Evolutionary conservation across 2,888 invertebrate species (phyloP).

Genomic region (Polymixis lichenea): DNA sequence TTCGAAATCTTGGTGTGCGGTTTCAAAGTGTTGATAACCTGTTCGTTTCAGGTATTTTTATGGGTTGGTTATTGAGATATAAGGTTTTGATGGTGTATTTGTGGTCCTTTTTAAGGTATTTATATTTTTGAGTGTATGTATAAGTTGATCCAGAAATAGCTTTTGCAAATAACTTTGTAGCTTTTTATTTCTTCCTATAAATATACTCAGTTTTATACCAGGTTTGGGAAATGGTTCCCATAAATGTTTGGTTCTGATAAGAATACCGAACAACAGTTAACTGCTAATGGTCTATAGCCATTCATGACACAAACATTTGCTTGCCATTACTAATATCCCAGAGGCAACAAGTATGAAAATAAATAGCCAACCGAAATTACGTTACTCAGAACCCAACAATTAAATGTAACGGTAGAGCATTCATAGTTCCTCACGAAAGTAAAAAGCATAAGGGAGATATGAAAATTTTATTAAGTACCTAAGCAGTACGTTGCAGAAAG

Average conservation of each 20-base stretch:
- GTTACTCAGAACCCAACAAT: neutral
- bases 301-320: neutral
- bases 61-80: constrained; percentile 67
- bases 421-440: constrained; percentile 21
- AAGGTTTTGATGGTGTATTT: constrained; percentile 46
- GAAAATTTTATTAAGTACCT: constrained; percentile 36
- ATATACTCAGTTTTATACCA: neutral
- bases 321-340: neutral
- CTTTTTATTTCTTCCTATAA: neutral
- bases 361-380: constrained; percentile 16
- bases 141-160: constrained; percentile 32
- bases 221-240: neutral
- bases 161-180: neutral
- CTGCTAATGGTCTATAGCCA: neutral
- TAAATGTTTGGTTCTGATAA: neutral
- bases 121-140: constrained; percentile 19
- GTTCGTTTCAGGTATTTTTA: constrained; percentile 67
- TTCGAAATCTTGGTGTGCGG: constrained; percentile 87
- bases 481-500: constrained; percentile 11
- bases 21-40: constrained; percentile 77
- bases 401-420: constrained; percentile 19
- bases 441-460: constrained; percentile 19
- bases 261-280: neutral
- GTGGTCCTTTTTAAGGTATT: constrained; percentile 36
- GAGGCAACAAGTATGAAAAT: neutral